Evolutionary conservation across 2,888 invertebrate species (phyloP).

Genomic region (Amphiduros pacificus): DNA sequence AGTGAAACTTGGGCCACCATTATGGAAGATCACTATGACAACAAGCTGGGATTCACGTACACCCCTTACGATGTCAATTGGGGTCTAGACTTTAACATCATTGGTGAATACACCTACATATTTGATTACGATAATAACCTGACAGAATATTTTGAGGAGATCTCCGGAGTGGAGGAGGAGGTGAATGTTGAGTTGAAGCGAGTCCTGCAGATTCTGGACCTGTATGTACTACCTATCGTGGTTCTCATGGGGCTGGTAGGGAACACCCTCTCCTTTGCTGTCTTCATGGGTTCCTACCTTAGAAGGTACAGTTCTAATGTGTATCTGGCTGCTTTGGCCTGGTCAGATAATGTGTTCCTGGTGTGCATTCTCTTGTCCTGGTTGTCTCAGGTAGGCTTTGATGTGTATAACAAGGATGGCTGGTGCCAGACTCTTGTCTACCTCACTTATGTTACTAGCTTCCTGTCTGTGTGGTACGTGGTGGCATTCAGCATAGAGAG

Average conservation of each 20-base stretch:
- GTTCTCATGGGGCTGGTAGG: constrained; percentile 73
- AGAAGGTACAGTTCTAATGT: constrained; percentile 70
- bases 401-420: constrained; percentile 14
- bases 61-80: no score
- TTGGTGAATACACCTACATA: no score
- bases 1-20: no score
- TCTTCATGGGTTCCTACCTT: constrained; percentile 75
- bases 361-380: constrained; percentile 17
- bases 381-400: constrained; percentile 11
- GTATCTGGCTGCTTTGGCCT: constrained; percentile 27
- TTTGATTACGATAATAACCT: no score
- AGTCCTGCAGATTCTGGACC: constrained; percentile 12
- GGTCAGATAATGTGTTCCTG: constrained; percentile 26
- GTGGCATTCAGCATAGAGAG: constrained; percentile 27
- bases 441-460: constrained; percentile 22
- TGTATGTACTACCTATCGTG: constrained; percentile 73
- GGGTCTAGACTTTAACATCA: no score
- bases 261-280: constrained; percentile 73
- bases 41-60: no score
- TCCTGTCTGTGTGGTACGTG: constrained; percentile 28
- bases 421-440: constrained; percentile 23
- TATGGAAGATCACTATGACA: no score
- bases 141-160: no score
- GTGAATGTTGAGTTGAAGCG: not conserved
- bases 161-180: not conserved